phyloP scores from a whole-genome alignment of 2,113 vertebrate species.

The Calonectris borealis region DNA sequence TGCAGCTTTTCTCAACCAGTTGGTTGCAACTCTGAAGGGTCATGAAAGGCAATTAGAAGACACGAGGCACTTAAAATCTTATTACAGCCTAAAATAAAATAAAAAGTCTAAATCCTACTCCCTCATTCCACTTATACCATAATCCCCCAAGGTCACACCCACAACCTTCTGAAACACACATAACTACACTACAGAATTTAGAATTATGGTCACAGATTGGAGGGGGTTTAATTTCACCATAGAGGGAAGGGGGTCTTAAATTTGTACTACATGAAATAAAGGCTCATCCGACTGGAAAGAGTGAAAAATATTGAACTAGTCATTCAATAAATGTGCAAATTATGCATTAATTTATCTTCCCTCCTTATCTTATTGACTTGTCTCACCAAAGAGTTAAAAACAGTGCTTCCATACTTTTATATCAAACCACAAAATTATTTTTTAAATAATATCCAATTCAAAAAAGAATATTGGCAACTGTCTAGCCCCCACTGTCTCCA shows the following conservation, averaged over 20 bases:
- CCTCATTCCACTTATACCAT: not conserved
- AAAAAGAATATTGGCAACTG: not conserved
- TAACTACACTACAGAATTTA: not conserved
- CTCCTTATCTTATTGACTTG: not conserved
- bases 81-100: not conserved
- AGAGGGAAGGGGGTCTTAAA: not conserved
- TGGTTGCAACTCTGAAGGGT: not conserved
- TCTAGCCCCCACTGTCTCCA: not conserved
- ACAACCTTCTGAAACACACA: not conserved
- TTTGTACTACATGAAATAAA: not conserved
- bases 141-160: not conserved
- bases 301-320: not conserved
- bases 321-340: not conserved
- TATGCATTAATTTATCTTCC: not conserved
- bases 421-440: not conserved
- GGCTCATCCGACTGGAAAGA: not conserved
- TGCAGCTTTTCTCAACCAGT: not conserved
- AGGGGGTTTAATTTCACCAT: not conserved
- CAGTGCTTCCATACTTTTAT: not conserved
- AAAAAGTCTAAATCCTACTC: not conserved
- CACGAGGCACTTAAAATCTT: not conserved
- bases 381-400: not conserved
- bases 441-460: not conserved
- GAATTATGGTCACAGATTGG: not conserved
- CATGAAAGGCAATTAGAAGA: not conserved